Base-by-base conservation (phyloP, 1,140 invertebrate genomes). In the Neodiprion lecontei region DNA sequence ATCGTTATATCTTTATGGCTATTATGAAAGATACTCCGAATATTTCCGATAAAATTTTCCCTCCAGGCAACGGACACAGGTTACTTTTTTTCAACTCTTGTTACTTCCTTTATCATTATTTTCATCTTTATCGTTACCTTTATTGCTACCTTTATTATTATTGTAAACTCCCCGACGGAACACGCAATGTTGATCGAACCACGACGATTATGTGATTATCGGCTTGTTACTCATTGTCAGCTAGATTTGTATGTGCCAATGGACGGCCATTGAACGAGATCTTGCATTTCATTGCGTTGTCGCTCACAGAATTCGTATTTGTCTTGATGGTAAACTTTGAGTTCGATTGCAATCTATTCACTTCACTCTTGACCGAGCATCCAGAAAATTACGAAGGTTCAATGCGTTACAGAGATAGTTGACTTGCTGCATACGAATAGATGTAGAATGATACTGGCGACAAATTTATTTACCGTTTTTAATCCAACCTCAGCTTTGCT, bases 381-480 rank as follows among this genome's bases (percentile, higher is more conserved):
- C 4, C 9, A 9, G 8, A 9, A 61, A 61, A 61, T 9, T 61
- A 61, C 53, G 4, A 4, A 40, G 53, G 11, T 9, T 61, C 53
- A 5, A 61, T 61, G 4, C 9, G 53, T 61, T 61, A 61, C 9
- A 9, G 4, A 17, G n/a, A 61, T 12, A 40, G 28, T 40, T 40
- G 28, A 40, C 2, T 40, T 40, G 5, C 2, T 40, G n/a, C 53
- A 40, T 40, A 40, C 0, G 81, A 78, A 72, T 79, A 81, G 80
- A 82, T 81, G 11, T 61, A 14, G 53, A 61, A 17, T 14, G 81
- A 84, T 85, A 87, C 86, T 85, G 84, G 79, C 85, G 79, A 86
- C 85, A 86, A 87, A 87, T 86, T 86, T 87, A 87, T 87, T 85
- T 85, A 79, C 75, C 75, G 79, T 77, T 81, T 81, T 80, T 76